phyloP scores from a whole-genome alignment of 2,797 vertebrate genomes.

The Malurus splendens region DNA sequence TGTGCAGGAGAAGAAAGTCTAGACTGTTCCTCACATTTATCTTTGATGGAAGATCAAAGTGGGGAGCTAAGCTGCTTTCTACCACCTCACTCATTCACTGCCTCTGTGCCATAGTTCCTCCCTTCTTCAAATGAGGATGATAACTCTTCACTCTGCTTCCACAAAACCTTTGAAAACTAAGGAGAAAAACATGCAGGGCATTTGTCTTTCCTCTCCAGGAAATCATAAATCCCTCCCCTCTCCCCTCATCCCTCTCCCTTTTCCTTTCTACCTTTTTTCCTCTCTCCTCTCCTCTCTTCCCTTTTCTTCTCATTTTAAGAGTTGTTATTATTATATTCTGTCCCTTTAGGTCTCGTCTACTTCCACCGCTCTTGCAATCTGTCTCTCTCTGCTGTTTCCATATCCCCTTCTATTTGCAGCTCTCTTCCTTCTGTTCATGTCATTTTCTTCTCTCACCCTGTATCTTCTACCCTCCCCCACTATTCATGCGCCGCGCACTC shows the following conservation, averaged over 20 bases:
- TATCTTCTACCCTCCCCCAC: constrained; percentile 53
- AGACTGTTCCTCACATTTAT: not conserved
- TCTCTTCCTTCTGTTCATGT: constrained; percentile 62
- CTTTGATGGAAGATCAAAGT: not conserved
- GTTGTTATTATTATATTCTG: constrained; percentile 41
- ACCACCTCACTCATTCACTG: not conserved
- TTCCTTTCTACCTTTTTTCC: not conserved
- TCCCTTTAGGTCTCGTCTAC: constrained; percentile 44
- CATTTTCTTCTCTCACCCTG: constrained; percentile 59
- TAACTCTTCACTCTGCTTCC: not conserved
- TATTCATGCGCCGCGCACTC: not conserved
- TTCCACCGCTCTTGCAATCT: constrained; percentile 40
- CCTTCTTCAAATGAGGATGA: not conserved
- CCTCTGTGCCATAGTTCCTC: not conserved
- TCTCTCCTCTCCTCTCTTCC: not conserved
- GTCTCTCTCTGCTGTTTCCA: constrained; percentile 58
- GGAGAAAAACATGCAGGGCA: not conserved
- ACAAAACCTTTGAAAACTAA: constrained; percentile 13
- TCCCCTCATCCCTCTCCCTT: not conserved
- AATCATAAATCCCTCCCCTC: not conserved
- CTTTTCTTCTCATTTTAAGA: not conserved
- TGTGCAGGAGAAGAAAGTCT: not conserved
- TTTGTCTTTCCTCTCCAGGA: not conserved
- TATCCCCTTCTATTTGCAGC: constrained; percentile 57
- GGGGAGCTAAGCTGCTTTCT: not conserved